Conservation (phyloP, 2,113 vertebrate species). For the Pseudolaguvia tuberculata region DNA sequence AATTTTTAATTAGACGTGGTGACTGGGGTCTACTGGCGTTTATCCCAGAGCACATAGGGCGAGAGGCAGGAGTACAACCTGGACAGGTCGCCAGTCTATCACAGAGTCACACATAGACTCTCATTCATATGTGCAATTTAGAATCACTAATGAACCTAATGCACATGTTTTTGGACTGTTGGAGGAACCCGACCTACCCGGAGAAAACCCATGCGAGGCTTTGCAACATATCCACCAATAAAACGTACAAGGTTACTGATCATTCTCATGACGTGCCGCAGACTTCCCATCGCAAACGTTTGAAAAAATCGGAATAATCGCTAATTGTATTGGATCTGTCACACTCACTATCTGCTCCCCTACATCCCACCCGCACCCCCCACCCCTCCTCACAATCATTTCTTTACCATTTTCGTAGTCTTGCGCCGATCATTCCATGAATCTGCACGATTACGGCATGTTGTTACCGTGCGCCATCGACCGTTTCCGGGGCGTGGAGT, state of each 20-base stretch:
- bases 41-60: too few relatives aligned
- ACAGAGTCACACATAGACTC: too few relatives aligned
- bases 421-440: conserved; percentile 92
- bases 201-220: too few relatives aligned
- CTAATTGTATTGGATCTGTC: neutral
- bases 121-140: too few relatives aligned
- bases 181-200: too few relatives aligned
- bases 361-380: neutral
- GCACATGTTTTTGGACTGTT: too few relatives aligned
- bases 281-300: neutral
- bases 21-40: too few relatives aligned
- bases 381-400: too few relatives aligned
- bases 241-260: neutral
- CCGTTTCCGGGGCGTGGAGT: conserved; percentile 95
- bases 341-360: neutral
- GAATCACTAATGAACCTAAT: too few relatives aligned
- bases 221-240: neutral
- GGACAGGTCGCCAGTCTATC: too few relatives aligned
- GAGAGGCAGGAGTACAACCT: too few relatives aligned
- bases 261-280: neutral
- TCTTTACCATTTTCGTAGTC: conserved; percentile 64
- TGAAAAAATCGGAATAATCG: neutral
- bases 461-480: conserved; percentile 92
- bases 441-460: conserved; percentile 95
- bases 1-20: neutral